Conservation (phyloP, 2,888 invertebrate genomes). For the Lasioglossum vierecki region DNA sequence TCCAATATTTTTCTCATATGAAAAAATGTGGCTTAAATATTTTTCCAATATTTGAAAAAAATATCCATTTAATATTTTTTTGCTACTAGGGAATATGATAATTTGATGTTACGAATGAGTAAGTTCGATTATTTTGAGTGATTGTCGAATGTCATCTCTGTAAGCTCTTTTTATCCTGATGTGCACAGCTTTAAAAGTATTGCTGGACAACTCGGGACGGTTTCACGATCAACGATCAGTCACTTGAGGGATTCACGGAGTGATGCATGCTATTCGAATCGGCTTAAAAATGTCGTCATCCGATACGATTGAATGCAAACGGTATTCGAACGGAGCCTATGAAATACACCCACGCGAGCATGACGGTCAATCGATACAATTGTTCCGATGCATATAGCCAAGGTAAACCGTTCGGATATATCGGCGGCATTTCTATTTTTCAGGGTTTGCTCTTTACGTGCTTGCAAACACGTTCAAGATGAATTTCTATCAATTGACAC, state of each 20-base stretch:
- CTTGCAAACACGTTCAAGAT: neutral
- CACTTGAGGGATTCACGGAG: conserved; percentile 13
- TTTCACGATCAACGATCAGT: neutral
- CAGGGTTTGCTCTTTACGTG: neutral
- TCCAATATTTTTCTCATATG: too few relatives aligned
- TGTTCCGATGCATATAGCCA: conserved; percentile 53
- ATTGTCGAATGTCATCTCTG: neutral
- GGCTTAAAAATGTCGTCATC: conserved; percentile 41
- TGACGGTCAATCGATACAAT: conserved; percentile 82
- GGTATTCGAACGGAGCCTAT: conserved; percentile 43
- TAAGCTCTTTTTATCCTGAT: neutral
- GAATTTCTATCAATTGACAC: neutral
- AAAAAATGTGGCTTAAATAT: too few relatives aligned
- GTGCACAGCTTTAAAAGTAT: neutral
- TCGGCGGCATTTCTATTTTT: conserved; percentile 29
- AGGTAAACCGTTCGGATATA: conserved; percentile 45
- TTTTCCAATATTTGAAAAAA: too few relatives aligned
- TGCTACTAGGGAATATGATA: neutral
- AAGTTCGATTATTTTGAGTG: neutral
- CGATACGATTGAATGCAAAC: conserved; percentile 86
- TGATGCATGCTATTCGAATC: conserved; percentile 24
- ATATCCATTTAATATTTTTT: too few relatives aligned
- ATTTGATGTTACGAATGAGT: neutral
- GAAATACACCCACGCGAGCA: conserved; percentile 56
- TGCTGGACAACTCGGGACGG: neutral